These are phyloP conservation scores for Cecropterus lyciades DNA, from an alignment of 1,140 invertebrate species.

Conservation along the genomic window DNA sequence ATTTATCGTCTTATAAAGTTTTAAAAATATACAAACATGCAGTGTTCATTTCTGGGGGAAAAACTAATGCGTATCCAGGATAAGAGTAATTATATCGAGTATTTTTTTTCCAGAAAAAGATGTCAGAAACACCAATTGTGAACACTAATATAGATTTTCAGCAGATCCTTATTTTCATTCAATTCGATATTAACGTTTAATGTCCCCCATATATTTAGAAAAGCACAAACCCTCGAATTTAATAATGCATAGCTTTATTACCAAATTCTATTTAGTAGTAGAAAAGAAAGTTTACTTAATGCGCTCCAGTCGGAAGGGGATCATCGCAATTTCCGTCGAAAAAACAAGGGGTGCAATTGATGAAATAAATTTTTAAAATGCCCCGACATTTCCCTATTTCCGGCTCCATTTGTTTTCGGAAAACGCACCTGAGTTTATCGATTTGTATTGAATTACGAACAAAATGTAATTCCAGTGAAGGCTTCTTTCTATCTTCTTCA, in stretches of 20 bases:
- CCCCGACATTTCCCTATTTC: constrained; percentile 19
- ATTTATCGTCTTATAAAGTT: too few species aligned
- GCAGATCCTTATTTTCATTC: too few species aligned
- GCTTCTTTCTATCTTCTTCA: too few species aligned
- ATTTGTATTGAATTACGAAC: constrained; percentile 5
- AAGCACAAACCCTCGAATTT: constrained; percentile 13
- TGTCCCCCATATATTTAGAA: constrained; percentile 1
- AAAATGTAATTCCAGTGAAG: too few species aligned
- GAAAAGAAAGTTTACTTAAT: constrained; percentile 34
- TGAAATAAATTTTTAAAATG: constrained; percentile 39
- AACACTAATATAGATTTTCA: too few species aligned
- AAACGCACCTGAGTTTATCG: constrained; percentile 1
- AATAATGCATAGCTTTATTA: constrained; percentile 32
- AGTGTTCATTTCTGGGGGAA: too few species aligned
- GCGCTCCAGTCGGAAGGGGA: constrained; percentile 18
- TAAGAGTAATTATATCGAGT: too few species aligned
- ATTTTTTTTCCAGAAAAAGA: too few species aligned
- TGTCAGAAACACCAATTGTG: too few species aligned
- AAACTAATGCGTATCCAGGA: too few species aligned
- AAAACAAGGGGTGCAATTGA: constrained; percentile 31
- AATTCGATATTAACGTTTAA: background rate
- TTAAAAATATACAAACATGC: too few species aligned
- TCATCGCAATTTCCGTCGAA: constrained; percentile 31
- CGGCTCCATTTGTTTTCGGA: constrained; percentile 13
- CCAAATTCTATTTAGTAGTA: constrained; percentile 34